Evolutionary conservation across 2,888 invertebrate species (phyloP).

Genomic region (Flexamia atlantica): DNA sequence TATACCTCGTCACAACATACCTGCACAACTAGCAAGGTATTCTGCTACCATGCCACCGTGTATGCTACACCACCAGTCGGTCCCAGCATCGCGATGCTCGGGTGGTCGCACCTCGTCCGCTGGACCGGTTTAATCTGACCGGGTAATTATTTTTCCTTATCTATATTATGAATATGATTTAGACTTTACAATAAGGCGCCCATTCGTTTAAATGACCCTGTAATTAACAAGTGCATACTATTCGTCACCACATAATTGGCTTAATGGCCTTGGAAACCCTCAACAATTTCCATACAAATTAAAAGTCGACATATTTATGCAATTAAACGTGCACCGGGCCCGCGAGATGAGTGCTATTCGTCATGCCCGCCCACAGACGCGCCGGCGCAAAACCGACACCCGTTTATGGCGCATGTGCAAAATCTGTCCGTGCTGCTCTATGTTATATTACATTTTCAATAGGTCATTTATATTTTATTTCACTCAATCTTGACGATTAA

Average conservation of each 20-base stretch:
- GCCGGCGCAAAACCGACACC: not conserved
- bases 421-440: not conserved
- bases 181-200: constrained; percentile 35
- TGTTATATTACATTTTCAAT: too few relatives aligned
- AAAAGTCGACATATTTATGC: constrained; percentile 56
- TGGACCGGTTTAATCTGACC: constrained; percentile 49
- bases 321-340: constrained; percentile 48
- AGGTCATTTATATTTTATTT: too few relatives aligned
- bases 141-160: constrained; percentile 51
- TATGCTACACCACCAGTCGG: too few relatives aligned
- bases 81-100: constrained; percentile 21
- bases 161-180: constrained; percentile 58
- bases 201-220: constrained; percentile 34
- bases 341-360: constrained; percentile 46
- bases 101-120: constrained; percentile 21
- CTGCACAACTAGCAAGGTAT: too few relatives aligned
- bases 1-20: too few relatives aligned
- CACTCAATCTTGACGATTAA: too few relatives aligned
- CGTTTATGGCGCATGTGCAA: not conserved
- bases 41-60: too few relatives aligned
- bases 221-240: constrained; percentile 51
- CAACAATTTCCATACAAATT: constrained; percentile 57
- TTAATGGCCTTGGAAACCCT: constrained; percentile 47
- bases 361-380: constrained; percentile 51
- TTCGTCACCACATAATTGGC: constrained; percentile 55